These are phyloP conservation scores for Odocoileus hemionus DNA, from an alignment of 2,113 vertebrate species.

Conservation along the genomic window DNA sequence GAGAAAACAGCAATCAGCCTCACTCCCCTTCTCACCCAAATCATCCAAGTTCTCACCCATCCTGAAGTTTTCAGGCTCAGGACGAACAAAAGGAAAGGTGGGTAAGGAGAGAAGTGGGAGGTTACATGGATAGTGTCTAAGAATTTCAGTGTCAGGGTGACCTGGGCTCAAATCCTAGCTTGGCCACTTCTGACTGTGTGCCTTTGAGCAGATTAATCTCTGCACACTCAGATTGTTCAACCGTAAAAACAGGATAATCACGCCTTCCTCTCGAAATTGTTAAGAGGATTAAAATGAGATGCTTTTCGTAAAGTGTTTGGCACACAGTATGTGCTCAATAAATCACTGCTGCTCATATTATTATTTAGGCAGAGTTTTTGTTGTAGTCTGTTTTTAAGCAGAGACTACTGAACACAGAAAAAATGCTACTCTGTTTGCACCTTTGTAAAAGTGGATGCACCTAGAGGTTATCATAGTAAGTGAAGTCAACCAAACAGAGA, in stretches of 20 bases:
- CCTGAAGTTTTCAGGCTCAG: not conserved
- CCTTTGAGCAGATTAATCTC: not conserved
- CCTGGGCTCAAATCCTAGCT: not conserved
- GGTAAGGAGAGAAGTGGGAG: not conserved
- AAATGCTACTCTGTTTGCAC: not conserved
- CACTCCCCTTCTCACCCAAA: not conserved
- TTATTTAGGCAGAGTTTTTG: not conserved
- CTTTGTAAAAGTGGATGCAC: not conserved
- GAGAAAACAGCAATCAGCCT: not conserved
- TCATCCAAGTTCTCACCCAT: not conserved
- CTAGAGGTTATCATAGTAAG: not conserved
- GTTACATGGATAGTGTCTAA: not conserved
- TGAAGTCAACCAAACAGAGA: not conserved
- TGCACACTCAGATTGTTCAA: not conserved
- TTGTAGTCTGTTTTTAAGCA: not conserved
- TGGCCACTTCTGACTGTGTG: not conserved
- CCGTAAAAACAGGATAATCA: not conserved
- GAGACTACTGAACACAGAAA: not conserved
- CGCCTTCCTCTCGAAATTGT: not conserved
- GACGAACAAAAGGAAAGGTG: not conserved
- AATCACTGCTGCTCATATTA: not conserved
- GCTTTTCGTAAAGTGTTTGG: not conserved
- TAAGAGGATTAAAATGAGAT: not conserved
- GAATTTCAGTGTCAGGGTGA: not conserved
- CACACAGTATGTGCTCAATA: not conserved